Conservation (phyloP, 92 coral and sea anemone species). For the Zoanthus solanderi region DNA sequence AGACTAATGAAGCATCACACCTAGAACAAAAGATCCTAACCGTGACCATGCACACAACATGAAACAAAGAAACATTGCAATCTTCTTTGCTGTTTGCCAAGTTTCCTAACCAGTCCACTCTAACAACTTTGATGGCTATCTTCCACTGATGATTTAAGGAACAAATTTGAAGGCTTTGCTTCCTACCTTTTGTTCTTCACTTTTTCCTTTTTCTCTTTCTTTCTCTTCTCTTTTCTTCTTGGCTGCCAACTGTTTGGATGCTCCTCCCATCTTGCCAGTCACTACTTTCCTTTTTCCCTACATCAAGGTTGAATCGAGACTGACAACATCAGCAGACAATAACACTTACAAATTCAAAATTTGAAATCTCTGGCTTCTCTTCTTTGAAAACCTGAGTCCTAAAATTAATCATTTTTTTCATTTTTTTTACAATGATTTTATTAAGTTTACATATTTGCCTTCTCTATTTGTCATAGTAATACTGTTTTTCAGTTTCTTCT, state of each 20-base stretch:
- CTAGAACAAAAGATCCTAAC: too few relatives aligned
- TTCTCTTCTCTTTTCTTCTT: slow-evolving; percentile 96
- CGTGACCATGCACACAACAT: too few relatives aligned
- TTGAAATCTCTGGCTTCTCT: slow-evolving; percentile 33
- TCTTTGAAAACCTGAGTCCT: not conserved
- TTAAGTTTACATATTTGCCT: too few relatives aligned
- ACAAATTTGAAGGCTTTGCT: not conserved
- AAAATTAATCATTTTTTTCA: too few relatives aligned
- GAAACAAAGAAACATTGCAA: too few relatives aligned
- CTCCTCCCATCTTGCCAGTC: slow-evolving; percentile 97
- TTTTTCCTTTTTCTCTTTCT: slow-evolving; percentile 76
- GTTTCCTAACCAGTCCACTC: too few relatives aligned
- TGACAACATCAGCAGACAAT: slow-evolving; percentile 84
- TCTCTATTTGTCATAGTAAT: too few relatives aligned
- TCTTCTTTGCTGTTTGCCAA: too few relatives aligned
- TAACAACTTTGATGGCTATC: too few relatives aligned
- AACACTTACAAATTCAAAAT: slow-evolving; percentile 17
- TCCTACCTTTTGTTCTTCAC: slow-evolving; percentile 46
- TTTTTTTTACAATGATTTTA: too few relatives aligned
- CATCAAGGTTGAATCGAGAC: slow-evolving; percentile 87
- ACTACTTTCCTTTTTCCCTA: slow-evolving; percentile 93
- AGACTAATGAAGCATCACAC: too few relatives aligned
- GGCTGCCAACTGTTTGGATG: slow-evolving; percentile 84
- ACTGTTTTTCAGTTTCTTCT: not conserved
- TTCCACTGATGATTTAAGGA: too few relatives aligned